These are phyloP conservation scores for Zoroaster sp. DNA, from an alignment of 53 echinoderm and acorn worm species.

Conservation along the genomic window DNA sequence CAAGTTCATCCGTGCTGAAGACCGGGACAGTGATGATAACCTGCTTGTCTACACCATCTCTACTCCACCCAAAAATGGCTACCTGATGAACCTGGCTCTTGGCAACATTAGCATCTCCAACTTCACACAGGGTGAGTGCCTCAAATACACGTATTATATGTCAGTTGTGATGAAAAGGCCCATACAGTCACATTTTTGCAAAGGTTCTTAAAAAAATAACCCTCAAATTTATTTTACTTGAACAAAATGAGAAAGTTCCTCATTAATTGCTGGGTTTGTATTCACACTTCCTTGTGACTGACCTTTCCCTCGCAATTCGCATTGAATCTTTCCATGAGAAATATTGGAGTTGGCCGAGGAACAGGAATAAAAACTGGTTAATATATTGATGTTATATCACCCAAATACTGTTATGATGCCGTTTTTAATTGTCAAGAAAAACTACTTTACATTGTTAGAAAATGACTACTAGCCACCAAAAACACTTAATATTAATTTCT, in stretches of 20 bases:
- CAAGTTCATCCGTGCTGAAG: constrained; percentile 96
- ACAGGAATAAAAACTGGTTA: too few relatives aligned
- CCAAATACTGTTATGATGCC: neutral
- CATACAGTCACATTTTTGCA: neutral
- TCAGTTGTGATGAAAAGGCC: neutral
- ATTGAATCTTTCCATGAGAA: too few relatives aligned
- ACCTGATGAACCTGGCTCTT: constrained; percentile 84
- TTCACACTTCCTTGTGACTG: too few relatives aligned
- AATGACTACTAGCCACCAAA: neutral
- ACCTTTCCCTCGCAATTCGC: too few relatives aligned
- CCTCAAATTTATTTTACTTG: neutral
- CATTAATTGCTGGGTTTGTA: neutral
- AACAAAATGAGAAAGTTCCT: neutral
- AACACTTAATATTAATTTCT: neutral
- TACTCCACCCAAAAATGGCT: constrained; percentile 82
- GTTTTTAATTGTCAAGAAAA: neutral
- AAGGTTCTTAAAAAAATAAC: neutral
- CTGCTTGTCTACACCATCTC: constrained; percentile 83
- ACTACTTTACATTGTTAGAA: neutral
- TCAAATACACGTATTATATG: neutral
- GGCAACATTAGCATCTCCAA: constrained; percentile 92
- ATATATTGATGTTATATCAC: neutral
- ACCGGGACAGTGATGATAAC: constrained; percentile 87
- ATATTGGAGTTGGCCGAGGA: too few relatives aligned
- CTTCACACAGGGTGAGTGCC: constrained; percentile 94